Percentiles rank a stretch among this genome's conserved stretches.
These are phyloP conservation scores for Camponotus pennsylvanicus DNA, from an alignment of 1,140 invertebrate species.

Conservation along the genomic window DNA sequence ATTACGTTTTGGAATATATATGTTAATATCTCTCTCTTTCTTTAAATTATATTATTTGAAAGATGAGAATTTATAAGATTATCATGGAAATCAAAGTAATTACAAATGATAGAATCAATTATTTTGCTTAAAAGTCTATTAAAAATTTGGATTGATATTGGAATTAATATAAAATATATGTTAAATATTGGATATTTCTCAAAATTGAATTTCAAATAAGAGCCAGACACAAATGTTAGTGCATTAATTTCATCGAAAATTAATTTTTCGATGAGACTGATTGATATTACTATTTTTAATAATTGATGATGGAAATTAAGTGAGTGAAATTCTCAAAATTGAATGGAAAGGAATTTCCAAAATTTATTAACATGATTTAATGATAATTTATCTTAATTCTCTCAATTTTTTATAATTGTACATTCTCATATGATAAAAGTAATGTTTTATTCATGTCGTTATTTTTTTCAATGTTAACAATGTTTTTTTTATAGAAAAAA, in stretches of 20 bases:
- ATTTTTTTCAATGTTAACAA: not conserved
- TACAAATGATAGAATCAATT: not conserved
- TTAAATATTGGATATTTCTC: not conserved
- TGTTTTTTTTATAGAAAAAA: too few relatives aligned
- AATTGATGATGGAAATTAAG: not conserved
- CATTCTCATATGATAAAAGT: not conserved
- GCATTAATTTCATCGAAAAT: too few relatives aligned
- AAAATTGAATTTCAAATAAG: too few relatives aligned
- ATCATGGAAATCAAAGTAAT: not conserved
- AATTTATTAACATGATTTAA: not conserved
- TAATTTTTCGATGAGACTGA: too few relatives aligned
- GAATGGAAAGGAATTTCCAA: not conserved
- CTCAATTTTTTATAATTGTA: not conserved
- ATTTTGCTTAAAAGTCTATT: not conserved
- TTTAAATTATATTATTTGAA: not conserved
- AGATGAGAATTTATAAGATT: not conserved
- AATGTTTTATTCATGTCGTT: not conserved
- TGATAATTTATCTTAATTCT: not conserved
- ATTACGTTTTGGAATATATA: not conserved
- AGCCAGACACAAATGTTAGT: too few relatives aligned
- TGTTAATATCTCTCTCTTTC: not conserved
- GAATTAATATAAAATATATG: not conserved
- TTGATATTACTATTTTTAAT: not conserved
- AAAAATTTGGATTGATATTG: not conserved
- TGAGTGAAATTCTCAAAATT: not conserved